These are phyloP conservation scores for Drosophila eohydei DNA, from an alignment of 2,888 invertebrate species.

Conservation along the genomic window DNA sequence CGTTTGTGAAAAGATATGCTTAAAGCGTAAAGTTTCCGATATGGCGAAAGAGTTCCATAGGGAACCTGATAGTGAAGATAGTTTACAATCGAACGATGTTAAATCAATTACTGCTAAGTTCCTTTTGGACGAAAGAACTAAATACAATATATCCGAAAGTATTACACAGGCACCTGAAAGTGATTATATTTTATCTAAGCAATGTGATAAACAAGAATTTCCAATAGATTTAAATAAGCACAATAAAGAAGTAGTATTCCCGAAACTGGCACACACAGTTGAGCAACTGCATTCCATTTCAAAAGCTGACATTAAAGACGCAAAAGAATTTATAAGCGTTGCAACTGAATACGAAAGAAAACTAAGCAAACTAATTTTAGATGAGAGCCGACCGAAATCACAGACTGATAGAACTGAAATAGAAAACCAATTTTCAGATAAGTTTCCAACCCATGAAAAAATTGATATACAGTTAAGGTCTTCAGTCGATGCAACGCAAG, in stretches of 20 bases:
- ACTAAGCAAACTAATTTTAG: constrained; percentile 33
- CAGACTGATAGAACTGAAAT: constrained; percentile 2
- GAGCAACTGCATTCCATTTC: constrained; percentile 57
- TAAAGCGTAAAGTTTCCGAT: constrained; percentile 67
- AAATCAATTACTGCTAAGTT: constrained; percentile 59
- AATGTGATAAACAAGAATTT: constrained; percentile 69
- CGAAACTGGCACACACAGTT: constrained; percentile 46
- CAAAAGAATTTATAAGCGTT: constrained; percentile 51
- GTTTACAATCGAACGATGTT: constrained; percentile 24
- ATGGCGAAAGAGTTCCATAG: constrained; percentile 64
- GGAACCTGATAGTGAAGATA: constrained; percentile 11
- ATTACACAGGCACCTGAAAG: constrained; percentile 33
- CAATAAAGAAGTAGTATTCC: constrained; percentile 50
- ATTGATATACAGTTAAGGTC: background rate
- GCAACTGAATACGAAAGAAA: constrained; percentile 53
- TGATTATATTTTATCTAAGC: constrained; percentile 38
- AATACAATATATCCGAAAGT: constrained; percentile 33
- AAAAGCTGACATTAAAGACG: constrained; percentile 56
- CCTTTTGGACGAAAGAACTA: constrained; percentile 51
- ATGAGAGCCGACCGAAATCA: constrained; percentile 19
- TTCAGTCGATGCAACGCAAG: constrained; percentile 3
- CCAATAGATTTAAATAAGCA: constrained; percentile 50
- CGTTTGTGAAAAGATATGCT: constrained; percentile 76
- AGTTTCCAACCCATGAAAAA: constrained; percentile 53
- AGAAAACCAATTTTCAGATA: constrained; percentile 10